A percentile compares a stretch with the other conserved stretches of the same genome.
These are phyloP conservation scores for Drosophila trichaetosa DNA, from an alignment of 2,888 invertebrate species.

Conservation along the genomic window DNA sequence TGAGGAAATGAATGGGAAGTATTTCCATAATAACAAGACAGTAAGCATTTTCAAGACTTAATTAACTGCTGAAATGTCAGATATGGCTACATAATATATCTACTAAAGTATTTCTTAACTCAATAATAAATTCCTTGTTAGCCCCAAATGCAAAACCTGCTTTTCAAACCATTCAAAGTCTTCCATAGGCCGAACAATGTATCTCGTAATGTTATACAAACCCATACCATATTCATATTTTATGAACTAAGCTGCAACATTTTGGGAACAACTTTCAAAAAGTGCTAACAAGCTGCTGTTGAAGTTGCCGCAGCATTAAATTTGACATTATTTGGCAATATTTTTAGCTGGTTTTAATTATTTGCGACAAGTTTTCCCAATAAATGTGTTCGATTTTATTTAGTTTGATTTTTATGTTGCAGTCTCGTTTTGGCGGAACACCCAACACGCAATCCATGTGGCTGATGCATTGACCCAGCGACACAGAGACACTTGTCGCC, in stretches of 20 bases:
- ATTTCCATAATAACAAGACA: neutral
- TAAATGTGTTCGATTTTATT: conserved; percentile 38
- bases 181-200: conserved; percentile 45
- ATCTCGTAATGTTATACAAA: conserved; percentile 30
- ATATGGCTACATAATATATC: conserved; percentile 10
- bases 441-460: conserved; percentile 63
- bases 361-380: conserved; percentile 55
- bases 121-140: conserved; percentile 14
- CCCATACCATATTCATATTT: conserved; percentile 45
- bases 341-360: conserved; percentile 47
- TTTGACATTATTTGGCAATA: conserved; percentile 69
- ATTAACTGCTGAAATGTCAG: conserved; percentile 9
- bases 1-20: neutral
- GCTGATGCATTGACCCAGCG: conserved; percentile 39
- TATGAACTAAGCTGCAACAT: conserved; percentile 40
- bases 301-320: conserved; percentile 35
- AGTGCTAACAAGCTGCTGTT: conserved; percentile 60
- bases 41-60: conserved; percentile 1
- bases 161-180: conserved; percentile 18
- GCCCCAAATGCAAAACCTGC: conserved; percentile 23
- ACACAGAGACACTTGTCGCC: conserved; percentile 77
- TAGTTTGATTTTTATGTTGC: conserved; percentile 29
- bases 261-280: conserved; percentile 59
- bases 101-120: conserved; percentile 1
- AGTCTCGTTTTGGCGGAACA: conserved; percentile 48